Evolutionary conservation across 2,797 vertebrate genomes (phyloP).

Genomic region (Takifugu ocellatus): DNA sequence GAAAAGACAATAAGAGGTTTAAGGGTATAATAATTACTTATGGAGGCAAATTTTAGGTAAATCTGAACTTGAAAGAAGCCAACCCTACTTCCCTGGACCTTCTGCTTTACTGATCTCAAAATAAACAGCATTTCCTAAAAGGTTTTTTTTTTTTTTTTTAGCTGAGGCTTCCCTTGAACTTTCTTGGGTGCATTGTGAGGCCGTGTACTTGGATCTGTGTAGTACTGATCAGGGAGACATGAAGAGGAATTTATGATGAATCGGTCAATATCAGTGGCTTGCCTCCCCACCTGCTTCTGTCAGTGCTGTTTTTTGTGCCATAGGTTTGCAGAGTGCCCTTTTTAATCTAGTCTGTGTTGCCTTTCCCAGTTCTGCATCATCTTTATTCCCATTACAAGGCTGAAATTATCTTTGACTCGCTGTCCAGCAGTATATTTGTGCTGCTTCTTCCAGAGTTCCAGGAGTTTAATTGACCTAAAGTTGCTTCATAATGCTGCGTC

Average conservation of each 20-base stretch:
- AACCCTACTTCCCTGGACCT: neutral
- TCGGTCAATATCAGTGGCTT: slow-evolving; percentile 20
- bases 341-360: slow-evolving; percentile 43
- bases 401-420: slow-evolving; percentile 1
- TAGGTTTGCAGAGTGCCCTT: slow-evolving; percentile 59
- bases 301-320: slow-evolving; percentile 66
- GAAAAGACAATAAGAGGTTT: slow-evolving; percentile 2
- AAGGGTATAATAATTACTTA: neutral
- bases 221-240: slow-evolving; percentile 16
- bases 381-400: slow-evolving; percentile 11
- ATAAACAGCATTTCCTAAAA: slow-evolving; percentile 4
- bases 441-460: slow-evolving; percentile 28
- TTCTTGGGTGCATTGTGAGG: slow-evolving; percentile 7
- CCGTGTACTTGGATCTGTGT: slow-evolving; percentile 1
- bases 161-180: neutral
- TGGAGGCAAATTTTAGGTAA: neutral
- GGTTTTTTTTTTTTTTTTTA: slow-evolving; percentile 1
- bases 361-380: slow-evolving; percentile 36
- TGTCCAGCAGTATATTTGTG: slow-evolving; percentile 24
- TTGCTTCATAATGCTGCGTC: slow-evolving; percentile 41
- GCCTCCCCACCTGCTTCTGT: slow-evolving; percentile 37
- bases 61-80: neutral
- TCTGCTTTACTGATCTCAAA: slow-evolving; percentile 2
- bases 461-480: slow-evolving; percentile 13
- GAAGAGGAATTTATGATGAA: slow-evolving; percentile 31